phyloP scores from a whole-genome alignment of 92 coral and sea anemone species.

The Phenganax subtilis region DNA sequence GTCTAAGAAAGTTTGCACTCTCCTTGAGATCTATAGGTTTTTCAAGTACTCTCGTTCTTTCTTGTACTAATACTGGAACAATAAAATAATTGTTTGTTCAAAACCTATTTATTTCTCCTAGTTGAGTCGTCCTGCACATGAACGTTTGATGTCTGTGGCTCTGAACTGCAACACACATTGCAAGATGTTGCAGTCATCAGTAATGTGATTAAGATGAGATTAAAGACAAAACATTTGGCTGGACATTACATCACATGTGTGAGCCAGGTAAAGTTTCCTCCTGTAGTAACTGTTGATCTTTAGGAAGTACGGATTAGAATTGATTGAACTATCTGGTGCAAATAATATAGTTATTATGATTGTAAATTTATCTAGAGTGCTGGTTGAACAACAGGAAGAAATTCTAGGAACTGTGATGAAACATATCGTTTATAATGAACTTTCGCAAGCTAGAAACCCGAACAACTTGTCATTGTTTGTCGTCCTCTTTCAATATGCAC shows the following conservation, averaged over 20 bases:
- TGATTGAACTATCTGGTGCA: neutral
- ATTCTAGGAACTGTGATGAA: conserved; percentile 83
- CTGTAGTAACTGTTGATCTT: neutral
- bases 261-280: conserved; percentile 49
- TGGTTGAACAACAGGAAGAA: conserved; percentile 78
- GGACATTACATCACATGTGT: conserved; percentile 85
- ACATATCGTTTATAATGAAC: conserved; percentile 87
- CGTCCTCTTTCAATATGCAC: conserved; percentile 73
- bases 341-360: neutral
- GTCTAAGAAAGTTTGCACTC: too few species aligned
- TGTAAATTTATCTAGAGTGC: conserved; percentile 55
- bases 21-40: too few species aligned
- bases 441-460: conserved; percentile 86
- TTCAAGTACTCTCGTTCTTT: neutral
- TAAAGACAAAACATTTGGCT: conserved; percentile 92
- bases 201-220: conserved; percentile 82
- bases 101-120: conserved; percentile 16
- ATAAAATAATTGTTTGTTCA: neutral
- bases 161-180: conserved; percentile 80
- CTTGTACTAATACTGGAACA: neutral
- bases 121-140: conserved; percentile 97
- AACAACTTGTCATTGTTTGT: conserved; percentile 86
- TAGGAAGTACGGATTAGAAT: neutral
- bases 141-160: conserved; percentile 78
- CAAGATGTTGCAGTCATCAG: conserved; percentile 95